Base-by-base conservation (phyloP, 2,888 invertebrate genomes). In the Sabatieria punctata region DNA sequence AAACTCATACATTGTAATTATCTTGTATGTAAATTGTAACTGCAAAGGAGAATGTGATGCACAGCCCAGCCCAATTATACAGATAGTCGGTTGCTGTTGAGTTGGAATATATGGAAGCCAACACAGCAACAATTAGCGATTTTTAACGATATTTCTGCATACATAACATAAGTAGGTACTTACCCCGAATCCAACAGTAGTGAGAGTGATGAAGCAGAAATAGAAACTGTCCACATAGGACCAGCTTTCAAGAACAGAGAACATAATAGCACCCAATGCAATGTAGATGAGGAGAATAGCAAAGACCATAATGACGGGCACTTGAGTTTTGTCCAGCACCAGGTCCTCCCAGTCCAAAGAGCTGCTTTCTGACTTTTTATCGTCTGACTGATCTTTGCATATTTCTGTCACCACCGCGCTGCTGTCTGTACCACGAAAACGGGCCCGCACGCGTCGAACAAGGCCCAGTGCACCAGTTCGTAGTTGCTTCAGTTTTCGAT, bases 141-240 rank as follows among this genome's bases (percentile, higher is more conserved):
- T 30, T 15, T 15, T 30, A 11, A 11, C 30, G 11, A 15, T 30
- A 30, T 30, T 30, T 30, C 15, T 30, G 30, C 30, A 15, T 11
- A 30, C 30, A 15, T 11, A 30, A 30, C 30, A 30, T 8, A 30
- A 30, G 15, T 11, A 37, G 18, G n/a, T 19, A 27, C 30, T 4
- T 4, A 35, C 48, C 15, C 63, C 63, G 44, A 63, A 62, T 19
- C 63, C 63, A 47, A 63, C 63, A 4, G 63, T 64, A 13, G 62
- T 64, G 25, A 64, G 48, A 6, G 60, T 59, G 37, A 63, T 62
- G 53, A 63, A 63, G 56, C 71, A 72, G 56, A 70, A 72, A 56
- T 72, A 72, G 52, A 72, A 68, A n/a, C 70, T 66, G 56, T 72
- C 71, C 51, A 72, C 60, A 52, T 65, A 72, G 49, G 66, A 67